Conservation (phyloP, 1,140 invertebrate species). For the Drosophila novamexicana region DNA sequence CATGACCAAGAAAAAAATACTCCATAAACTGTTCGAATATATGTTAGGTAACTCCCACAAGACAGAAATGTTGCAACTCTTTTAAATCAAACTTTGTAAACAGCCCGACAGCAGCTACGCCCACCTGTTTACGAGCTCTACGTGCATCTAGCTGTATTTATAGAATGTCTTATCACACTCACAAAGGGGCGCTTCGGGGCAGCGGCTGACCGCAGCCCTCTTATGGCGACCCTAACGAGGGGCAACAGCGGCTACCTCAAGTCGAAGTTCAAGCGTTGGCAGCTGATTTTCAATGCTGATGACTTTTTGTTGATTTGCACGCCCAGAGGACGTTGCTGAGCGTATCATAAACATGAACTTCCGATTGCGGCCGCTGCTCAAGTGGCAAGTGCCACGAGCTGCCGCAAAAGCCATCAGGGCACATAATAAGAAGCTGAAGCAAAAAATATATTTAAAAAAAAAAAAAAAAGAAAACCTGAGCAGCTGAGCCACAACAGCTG, state of each 20-base stretch:
- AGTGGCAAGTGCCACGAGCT: constrained; percentile 68
- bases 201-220: neutral
- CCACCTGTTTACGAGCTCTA: neutral
- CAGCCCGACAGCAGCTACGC: neutral
- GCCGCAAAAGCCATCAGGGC: constrained; percentile 35
- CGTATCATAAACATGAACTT: constrained; percentile 74
- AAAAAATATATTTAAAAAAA: constrained; percentile 11
- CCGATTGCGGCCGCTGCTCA: constrained; percentile 67
- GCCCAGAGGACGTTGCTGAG: constrained; percentile 30
- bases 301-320: constrained; percentile 1
- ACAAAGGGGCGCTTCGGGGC: neutral
- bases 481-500: constrained; percentile 68
- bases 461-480: constrained; percentile 40
- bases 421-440: constrained; percentile 15
- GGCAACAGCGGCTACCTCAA: neutral
- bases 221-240: neutral
- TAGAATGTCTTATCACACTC: neutral
- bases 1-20: no score
- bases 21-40: no score
- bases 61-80: neutral
- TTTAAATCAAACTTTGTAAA: neutral
- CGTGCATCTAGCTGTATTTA: neutral
- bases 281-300: constrained; percentile 48
- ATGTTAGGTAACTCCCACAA: no score
- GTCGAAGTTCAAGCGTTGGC: constrained; percentile 25